phyloP scores from a whole-genome alignment of 2,797 vertebrate species.

The Natrix natrix region DNA sequence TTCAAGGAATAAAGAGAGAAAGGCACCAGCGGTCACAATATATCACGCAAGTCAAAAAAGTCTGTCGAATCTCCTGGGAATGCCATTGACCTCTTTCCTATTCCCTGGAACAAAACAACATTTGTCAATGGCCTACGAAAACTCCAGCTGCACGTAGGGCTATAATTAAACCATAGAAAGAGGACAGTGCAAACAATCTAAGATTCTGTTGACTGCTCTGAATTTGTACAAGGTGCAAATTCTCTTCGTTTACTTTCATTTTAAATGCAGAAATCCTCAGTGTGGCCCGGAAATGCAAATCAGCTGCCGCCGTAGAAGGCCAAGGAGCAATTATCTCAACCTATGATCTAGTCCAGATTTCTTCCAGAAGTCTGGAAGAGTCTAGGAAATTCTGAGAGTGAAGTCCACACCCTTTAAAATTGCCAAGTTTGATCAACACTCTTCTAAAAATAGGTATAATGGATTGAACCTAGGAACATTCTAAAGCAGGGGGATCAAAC shows the following conservation, averaged over 20 bases:
- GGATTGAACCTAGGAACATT: background rate
- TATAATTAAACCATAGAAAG: background rate
- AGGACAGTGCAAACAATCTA: background rate
- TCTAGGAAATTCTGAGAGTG: background rate
- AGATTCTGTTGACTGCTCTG: background rate
- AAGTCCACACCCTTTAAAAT: background rate
- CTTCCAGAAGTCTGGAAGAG: background rate
- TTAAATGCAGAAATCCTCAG: background rate
- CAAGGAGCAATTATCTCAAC: background rate
- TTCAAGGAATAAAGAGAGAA: background rate
- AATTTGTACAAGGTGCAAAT: background rate
- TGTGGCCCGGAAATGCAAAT: background rate
- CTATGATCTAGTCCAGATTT: background rate
- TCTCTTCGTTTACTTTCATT: background rate
- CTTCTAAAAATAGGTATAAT: background rate
- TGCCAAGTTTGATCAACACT: background rate
- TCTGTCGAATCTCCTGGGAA: background rate
- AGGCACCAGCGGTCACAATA: fast-evolving
- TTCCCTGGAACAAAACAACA: fast-evolving
- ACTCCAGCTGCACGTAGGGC: background rate
- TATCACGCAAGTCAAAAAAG: slow-evolving; percentile 37
- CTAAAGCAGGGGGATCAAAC: background rate
- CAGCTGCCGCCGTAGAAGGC: background rate
- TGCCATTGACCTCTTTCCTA: slow-evolving; percentile 12
- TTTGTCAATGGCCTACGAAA: background rate